These are phyloP conservation scores for Phataginus tricuspis DNA, from an alignment of 2,797 vertebrate genomes.

Conservation along the genomic window DNA sequence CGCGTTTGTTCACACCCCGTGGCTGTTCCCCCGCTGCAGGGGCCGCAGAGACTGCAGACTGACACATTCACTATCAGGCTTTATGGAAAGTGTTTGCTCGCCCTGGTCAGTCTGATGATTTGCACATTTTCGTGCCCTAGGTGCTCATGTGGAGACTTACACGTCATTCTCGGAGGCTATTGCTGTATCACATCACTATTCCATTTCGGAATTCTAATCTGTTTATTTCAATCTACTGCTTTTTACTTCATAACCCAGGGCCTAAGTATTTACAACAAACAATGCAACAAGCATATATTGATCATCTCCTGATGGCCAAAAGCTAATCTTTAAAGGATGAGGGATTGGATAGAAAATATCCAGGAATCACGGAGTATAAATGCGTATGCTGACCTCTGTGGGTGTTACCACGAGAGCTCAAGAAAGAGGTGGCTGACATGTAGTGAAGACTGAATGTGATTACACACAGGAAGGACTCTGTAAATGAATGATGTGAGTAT, in stretches of 20 bases:
- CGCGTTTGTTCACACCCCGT: accelerated
- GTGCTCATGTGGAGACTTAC: neutral
- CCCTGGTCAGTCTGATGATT: neutral
- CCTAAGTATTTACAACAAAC: neutral
- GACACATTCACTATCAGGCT: neutral
- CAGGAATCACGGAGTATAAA: too few relatives aligned
- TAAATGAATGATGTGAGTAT: accelerated
- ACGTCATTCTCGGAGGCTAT: neutral
- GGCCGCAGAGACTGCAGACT: accelerated
- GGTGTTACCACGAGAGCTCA: accelerated
- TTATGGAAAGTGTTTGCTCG: accelerated
- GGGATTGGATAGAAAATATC: neutral
- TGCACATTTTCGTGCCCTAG: neutral
- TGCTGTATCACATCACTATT: neutral
- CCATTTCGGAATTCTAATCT: neutral
- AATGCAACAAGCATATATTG: neutral
- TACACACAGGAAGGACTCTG: accelerated
- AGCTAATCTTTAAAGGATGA: neutral
- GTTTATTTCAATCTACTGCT: conserved; percentile 50
- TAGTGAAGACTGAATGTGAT: accelerated
- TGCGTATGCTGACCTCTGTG: accelerated
- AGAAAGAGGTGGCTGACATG: accelerated
- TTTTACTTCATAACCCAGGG: neutral
- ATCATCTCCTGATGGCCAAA: neutral
- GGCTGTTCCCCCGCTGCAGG: neutral